A percentile compares a stretch with the other conserved stretches of the same genome.
phyloP scores from a whole-genome alignment of 2,888 invertebrate genomes.

The Acleris cristana region DNA sequence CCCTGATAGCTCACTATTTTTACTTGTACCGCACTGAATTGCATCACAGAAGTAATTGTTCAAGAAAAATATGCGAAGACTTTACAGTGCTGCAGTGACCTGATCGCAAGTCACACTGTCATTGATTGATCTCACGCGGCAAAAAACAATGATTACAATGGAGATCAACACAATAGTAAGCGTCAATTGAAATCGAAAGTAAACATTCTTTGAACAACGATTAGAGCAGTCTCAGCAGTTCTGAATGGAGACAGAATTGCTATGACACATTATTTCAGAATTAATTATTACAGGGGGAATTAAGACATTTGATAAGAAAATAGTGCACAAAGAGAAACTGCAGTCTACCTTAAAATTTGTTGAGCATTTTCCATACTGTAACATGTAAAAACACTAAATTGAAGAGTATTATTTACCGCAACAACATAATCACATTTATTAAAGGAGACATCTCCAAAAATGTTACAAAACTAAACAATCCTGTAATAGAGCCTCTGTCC shows the following conservation, averaged over 20 bases:
- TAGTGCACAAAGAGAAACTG: too few species aligned
- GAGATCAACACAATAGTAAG: slow-evolving; percentile 22
- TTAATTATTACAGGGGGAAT: too few species aligned
- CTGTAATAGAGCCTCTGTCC: slow-evolving; percentile 21
- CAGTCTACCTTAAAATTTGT: too few species aligned
- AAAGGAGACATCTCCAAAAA: not conserved
- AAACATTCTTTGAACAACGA: slow-evolving; percentile 13
- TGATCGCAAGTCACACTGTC: slow-evolving; percentile 4
- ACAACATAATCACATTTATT: not conserved
- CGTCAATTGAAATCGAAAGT: slow-evolving; percentile 25
- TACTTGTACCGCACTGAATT: too few species aligned
- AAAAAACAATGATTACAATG: slow-evolving; percentile 13
- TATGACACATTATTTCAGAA: too few species aligned
- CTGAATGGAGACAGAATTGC: not conserved
- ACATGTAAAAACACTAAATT: too few species aligned
- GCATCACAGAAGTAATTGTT: too few species aligned
- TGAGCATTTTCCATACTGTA: too few species aligned
- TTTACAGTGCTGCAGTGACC: too few species aligned
- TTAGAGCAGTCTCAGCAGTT: not conserved
- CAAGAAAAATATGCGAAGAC: too few species aligned
- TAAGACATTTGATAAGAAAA: too few species aligned
- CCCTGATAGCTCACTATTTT: too few species aligned
- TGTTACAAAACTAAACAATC: slow-evolving; percentile 19
- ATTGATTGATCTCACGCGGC: slow-evolving; percentile 9
- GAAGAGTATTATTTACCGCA: not conserved